Conservation (phyloP, 1,140 invertebrate species). For the Drosophila nebulosa region DNA sequence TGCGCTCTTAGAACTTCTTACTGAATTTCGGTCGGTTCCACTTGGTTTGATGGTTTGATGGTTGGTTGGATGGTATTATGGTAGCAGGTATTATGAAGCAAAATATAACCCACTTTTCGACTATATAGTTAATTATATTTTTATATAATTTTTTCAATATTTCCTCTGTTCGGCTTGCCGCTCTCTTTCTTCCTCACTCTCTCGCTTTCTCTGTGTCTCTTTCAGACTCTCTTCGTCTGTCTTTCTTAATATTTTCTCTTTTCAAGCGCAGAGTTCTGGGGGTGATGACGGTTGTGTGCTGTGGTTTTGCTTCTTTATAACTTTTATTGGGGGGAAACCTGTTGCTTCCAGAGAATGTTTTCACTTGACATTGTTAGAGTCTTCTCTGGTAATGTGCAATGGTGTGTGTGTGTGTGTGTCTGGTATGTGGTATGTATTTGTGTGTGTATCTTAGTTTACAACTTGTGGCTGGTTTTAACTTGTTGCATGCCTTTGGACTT, state of each 20-base stretch:
- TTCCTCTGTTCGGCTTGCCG: background rate
- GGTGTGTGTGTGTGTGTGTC: background rate
- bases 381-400: constrained; percentile 10
- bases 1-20: constrained; percentile 60
- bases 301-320: constrained; percentile 46
- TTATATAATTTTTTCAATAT: constrained; percentile 29
- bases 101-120: constrained; percentile 44
- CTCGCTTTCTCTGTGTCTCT: constrained; percentile 21
- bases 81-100: constrained; percentile 8
- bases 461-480: constrained; percentile 67
- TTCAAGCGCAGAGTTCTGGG: constrained; percentile 57
- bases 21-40: constrained; percentile 47
- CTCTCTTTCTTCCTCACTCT: constrained; percentile 6
- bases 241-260: constrained; percentile 6
- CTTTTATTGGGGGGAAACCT: constrained; percentile 75
- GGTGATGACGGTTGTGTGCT: constrained; percentile 45
- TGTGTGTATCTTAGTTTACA: constrained; percentile 61
- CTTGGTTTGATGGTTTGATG: constrained; percentile 57
- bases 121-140: constrained; percentile 37
- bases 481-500: constrained; percentile 64
- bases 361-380: constrained; percentile 76
- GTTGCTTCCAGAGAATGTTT: constrained; percentile 79
- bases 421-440: constrained; percentile 24
- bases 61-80: background rate
- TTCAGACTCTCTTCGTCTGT: constrained; percentile 17